Evolutionary conservation across 2,797 vertebrate genomes (phyloP).

Genomic region (Phoebastria nigripes): DNA sequence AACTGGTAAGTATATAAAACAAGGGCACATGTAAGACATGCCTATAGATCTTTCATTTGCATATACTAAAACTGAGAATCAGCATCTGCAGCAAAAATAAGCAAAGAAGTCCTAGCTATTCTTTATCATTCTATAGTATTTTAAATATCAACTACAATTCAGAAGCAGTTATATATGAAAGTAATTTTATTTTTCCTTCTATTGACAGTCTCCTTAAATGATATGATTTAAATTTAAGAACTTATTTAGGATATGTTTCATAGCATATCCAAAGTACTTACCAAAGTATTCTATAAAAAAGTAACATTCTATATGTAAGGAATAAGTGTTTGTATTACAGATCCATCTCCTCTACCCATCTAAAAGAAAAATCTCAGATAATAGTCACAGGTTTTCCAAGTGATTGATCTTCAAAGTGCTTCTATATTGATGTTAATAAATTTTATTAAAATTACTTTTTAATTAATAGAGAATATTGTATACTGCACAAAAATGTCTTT

Average conservation of each 20-base stretch:
- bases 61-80: neutral
- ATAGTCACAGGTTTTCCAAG: neutral
- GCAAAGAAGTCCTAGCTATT: neutral
- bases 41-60: neutral
- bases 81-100: neutral
- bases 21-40: neutral
- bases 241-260: neutral
- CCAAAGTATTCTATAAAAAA: neutral
- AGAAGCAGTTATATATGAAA: neutral
- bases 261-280: neutral
- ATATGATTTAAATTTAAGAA: neutral
- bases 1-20: neutral
- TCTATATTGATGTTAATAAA: neutral
- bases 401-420: neutral
- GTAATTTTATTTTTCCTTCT: neutral
- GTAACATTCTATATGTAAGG: neutral
- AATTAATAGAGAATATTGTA: neutral
- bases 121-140: neutral
- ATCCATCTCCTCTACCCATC: neutral
- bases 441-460: neutral
- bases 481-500: neutral
- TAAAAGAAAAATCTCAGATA: neutral
- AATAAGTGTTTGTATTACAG: neutral
- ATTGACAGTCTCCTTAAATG: neutral
- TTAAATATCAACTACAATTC: neutral